These are phyloP conservation scores for Eulemur rufifrons DNA, from an alignment of 2,113 vertebrate species.

Conservation along the genomic window DNA sequence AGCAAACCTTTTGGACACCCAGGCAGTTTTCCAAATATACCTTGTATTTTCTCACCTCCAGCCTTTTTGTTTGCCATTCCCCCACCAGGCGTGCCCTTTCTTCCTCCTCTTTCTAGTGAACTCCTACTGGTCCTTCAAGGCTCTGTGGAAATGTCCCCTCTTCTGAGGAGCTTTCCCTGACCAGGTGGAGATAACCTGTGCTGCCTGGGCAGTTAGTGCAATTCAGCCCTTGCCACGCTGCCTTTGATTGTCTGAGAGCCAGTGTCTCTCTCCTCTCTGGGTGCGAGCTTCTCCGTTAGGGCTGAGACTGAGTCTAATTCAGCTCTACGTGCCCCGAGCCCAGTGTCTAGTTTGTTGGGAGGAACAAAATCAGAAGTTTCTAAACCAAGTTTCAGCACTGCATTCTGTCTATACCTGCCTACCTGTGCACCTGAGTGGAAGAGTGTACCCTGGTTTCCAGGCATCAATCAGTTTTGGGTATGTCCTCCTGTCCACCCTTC, in stretches of 20 bases:
- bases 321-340: not conserved
- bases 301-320: not conserved
- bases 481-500: not conserved
- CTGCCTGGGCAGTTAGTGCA: not conserved
- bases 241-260: accelerated
- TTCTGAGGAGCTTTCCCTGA: not conserved
- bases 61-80: not conserved
- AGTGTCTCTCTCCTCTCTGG: not conserved
- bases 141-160: not conserved
- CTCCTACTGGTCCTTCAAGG: not conserved
- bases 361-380: not conserved
- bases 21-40: not conserved
- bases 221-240: not conserved
- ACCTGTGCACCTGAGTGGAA: not conserved
- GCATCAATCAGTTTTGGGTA: not conserved
- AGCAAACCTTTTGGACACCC: not conserved
- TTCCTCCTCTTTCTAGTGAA: not conserved
- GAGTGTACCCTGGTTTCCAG: not conserved
- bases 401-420: not conserved
- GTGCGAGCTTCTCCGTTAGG: not conserved
- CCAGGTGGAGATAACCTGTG: not conserved
- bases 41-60: not conserved
- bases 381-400: not conserved
- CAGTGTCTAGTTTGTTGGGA: not conserved
- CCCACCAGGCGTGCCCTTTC: not conserved